Percentiles rank a stretch among this genome's conserved stretches.
These are phyloP conservation scores for Cheumatopsyche charites DNA, from an alignment of 1,140 invertebrate species.

Conservation along the genomic window DNA sequence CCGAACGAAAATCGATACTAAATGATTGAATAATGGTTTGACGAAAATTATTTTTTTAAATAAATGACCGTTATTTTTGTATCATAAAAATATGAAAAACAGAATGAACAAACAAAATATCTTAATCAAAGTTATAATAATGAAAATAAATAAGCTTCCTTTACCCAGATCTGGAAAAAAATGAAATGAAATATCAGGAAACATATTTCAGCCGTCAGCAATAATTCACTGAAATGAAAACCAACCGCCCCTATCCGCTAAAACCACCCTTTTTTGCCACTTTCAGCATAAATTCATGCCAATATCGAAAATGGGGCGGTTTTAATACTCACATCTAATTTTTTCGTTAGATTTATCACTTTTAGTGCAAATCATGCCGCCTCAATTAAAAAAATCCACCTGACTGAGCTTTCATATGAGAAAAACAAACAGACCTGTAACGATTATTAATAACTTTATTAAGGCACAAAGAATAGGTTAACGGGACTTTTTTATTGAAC, in stretches of 20 bases:
- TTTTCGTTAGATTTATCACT: constrained; percentile 43
- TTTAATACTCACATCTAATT: too few relatives aligned
- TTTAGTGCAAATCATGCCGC: constrained; percentile 47
- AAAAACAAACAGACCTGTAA: constrained; percentile 40
- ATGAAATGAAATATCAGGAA: background rate
- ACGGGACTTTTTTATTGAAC: background rate
- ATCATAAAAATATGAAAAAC: too few relatives aligned
- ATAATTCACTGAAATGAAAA: too few relatives aligned
- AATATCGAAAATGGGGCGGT: too few relatives aligned
- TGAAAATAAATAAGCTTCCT: background rate
- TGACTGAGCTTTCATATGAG: constrained; percentile 33
- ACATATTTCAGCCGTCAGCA: background rate
- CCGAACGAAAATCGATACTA: too few relatives aligned
- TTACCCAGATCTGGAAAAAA: background rate
- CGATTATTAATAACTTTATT: constrained; percentile 33
- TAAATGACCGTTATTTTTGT: too few relatives aligned
- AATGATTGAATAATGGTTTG: too few relatives aligned
- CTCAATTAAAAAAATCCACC: constrained; percentile 42
- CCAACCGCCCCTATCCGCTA: background rate
- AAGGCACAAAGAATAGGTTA: constrained; percentile 22
- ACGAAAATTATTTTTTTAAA: too few relatives aligned
- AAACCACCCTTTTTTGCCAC: constrained; percentile 20
- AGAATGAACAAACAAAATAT: too few relatives aligned
- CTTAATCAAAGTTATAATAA: too few relatives aligned
- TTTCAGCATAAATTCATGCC: too few relatives aligned